Conservation (phyloP, 2,113 vertebrate genomes). For the Hiodon alosoides region DNA sequence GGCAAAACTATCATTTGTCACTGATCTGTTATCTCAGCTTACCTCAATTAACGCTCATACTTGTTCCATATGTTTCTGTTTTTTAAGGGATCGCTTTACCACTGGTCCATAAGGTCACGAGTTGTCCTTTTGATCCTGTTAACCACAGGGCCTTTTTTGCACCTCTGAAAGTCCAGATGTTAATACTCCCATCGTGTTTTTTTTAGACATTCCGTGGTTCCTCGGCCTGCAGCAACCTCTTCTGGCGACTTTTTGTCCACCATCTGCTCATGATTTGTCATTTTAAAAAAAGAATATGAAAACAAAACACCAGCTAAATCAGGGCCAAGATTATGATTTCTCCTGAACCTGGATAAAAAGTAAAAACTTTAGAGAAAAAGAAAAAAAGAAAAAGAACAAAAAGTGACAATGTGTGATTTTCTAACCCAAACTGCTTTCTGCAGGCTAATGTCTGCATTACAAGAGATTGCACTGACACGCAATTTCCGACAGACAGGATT, state of each 20-base stretch:
- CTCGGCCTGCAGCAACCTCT: not conserved
- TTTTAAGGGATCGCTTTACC: too few relatives aligned
- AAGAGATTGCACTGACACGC: not conserved
- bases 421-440: conserved; percentile 12
- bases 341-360: not conserved
- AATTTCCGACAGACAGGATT: not conserved
- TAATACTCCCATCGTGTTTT: not conserved
- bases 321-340: not conserved
- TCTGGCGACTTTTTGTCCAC: not conserved
- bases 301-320: not conserved
- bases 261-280: not conserved
- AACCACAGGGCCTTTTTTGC: not conserved
- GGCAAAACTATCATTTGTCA: too few relatives aligned
- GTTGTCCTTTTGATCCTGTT: not conserved
- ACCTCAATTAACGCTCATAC: too few relatives aligned
- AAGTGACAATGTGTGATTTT: not conserved
- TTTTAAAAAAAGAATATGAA: not conserved
- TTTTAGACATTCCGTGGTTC: not conserved
- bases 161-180: not conserved
- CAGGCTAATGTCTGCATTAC: not conserved
- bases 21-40: too few relatives aligned
- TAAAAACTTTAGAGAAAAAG: not conserved
- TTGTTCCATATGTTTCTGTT: too few relatives aligned
- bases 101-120: too few relatives aligned
- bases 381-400: not conserved